Evolutionary conservation across 2,113 vertebrate species (phyloP).

Genomic region (Chroicocephalus ridibundus): DNA sequence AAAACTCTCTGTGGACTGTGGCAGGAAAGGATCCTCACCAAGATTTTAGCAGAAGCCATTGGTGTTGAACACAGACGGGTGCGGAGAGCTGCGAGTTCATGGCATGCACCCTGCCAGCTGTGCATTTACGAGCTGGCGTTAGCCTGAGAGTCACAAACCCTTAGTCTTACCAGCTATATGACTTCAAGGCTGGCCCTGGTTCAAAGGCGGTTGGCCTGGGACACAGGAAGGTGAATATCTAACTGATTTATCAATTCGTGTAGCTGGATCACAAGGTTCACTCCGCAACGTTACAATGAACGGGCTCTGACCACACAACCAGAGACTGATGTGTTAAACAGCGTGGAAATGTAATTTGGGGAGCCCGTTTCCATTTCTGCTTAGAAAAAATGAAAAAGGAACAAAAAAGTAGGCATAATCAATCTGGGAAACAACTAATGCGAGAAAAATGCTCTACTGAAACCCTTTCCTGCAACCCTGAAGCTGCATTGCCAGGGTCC

Average conservation of each 20-base stretch:
- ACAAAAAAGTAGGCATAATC: not conserved
- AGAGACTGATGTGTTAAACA: not conserved
- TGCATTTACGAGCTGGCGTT: not conserved
- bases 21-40: not conserved
- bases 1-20: not conserved
- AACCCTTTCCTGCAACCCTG: not conserved
- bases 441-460: not conserved
- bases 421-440: not conserved
- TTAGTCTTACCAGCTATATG: not conserved
- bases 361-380: not conserved
- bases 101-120: not conserved
- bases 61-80: not conserved
- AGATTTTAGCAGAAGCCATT: not conserved
- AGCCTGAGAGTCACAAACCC: not conserved
- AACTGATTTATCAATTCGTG: not conserved
- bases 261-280: not conserved
- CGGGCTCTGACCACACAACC: not conserved
- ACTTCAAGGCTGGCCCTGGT: not conserved
- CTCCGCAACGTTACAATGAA: not conserved
- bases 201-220: not conserved
- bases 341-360: not conserved
- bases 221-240: not conserved
- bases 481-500: not conserved
- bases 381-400: not conserved
- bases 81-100: not conserved